Percentiles rank a stretch among this genome's conserved stretches.
These are phyloP conservation scores for Dromococcyx pavoninus DNA, from an alignment of 2,797 vertebrate genomes.

Conservation along the genomic window DNA sequence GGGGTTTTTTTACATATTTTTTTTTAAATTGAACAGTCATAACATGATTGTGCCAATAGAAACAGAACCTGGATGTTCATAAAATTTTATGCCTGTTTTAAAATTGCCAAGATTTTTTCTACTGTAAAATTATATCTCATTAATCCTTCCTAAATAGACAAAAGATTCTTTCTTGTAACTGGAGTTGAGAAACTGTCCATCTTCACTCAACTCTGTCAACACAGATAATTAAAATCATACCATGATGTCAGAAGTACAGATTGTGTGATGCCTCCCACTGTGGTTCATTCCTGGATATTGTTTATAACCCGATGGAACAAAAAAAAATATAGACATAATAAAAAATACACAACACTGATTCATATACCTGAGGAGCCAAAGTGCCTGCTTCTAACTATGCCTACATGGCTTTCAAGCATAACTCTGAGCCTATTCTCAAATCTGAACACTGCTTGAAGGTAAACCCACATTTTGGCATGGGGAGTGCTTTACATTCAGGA, in stretches of 20 bases:
- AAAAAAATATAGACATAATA: not conserved
- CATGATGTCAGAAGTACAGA: not conserved
- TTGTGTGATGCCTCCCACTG: not conserved
- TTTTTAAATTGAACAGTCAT: not conserved
- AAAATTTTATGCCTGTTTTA: not conserved
- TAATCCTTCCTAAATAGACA: not conserved
- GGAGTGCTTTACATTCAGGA: not conserved
- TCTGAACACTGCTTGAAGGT: not conserved
- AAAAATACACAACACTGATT: not conserved
- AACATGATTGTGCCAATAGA: fast-evolving
- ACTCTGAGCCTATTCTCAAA: not conserved
- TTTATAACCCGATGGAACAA: not conserved
- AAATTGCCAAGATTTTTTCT: not conserved
- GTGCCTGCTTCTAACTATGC: not conserved
- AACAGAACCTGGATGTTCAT: not conserved
- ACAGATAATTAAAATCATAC: not conserved
- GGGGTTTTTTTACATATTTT: not conserved
- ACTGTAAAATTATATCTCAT: not conserved
- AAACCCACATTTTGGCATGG: not conserved
- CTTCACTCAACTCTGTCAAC: not conserved
- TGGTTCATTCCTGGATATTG: not conserved
- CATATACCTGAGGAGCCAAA: not conserved
- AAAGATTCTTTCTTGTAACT: not conserved
- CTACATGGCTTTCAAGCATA: not conserved
- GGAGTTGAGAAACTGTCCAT: not conserved